phyloP scores from a whole-genome alignment of 2,113 vertebrate genomes.

The Chauna torquata region DNA sequence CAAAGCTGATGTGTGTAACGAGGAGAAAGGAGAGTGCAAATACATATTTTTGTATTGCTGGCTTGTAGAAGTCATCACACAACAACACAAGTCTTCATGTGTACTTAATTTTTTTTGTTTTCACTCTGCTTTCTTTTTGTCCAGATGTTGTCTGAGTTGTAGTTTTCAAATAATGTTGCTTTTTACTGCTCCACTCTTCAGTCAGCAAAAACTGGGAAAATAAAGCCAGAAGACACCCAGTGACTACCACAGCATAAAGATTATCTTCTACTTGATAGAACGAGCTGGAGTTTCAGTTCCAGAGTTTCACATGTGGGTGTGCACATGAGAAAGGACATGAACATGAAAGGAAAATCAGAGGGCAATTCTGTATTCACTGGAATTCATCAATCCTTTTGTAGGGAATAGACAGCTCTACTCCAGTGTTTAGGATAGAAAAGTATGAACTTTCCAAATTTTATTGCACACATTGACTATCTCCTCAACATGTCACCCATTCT shows the following conservation, averaged over 20 bases:
- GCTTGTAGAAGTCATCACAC: neutral
- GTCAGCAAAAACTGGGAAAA: neutral
- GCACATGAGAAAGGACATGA: neutral
- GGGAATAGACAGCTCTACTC: neutral
- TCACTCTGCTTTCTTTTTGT: neutral
- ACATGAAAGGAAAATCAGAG: neutral
- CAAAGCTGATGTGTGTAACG: fast-evolving
- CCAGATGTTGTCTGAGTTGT: neutral
- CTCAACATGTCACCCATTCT: neutral
- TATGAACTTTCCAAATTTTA: neutral
- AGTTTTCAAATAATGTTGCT: neutral
- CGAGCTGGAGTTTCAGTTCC: neutral
- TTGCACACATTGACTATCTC: neutral
- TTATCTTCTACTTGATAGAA: neutral
- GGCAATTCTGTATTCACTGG: neutral
- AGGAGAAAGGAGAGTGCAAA: neutral
- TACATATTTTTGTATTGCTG: neutral
- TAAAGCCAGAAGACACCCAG: neutral
- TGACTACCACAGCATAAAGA: neutral
- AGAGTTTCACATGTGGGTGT: neutral
- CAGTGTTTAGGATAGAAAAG: neutral
- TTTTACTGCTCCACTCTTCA: neutral
- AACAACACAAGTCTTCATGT: neutral
- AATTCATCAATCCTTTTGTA: neutral
- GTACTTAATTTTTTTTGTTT: neutral